Evolutionary conservation across 2,113 vertebrate species (phyloP), one percentile per base, ranked within the genome.

Genomic region (Microcebus lehilahytsara): DNA sequence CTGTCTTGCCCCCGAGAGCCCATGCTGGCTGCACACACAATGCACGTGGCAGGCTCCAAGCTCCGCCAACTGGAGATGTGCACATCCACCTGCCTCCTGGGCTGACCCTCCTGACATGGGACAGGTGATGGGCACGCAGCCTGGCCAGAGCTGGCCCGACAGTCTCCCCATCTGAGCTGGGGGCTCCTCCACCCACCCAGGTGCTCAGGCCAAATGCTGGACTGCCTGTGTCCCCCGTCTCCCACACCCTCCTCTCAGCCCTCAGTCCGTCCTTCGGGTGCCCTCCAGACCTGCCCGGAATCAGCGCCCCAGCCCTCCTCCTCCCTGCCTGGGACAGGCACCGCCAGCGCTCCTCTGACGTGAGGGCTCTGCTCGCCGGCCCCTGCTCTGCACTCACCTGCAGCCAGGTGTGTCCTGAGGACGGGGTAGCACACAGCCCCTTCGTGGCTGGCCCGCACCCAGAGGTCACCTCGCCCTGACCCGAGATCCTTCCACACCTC

Each of bases 11-110:
- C 23, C 19, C 2, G 8, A 10, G 25, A 85, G 56, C 34, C 30
- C 34, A 58, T 19, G 11, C 0, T 3, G 32, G 13, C 13, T 85
- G 9, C 56, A 94, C 75, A 56, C 42, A 30, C 37, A 84, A 5
- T 19, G 9, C 7, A 37, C 10, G 0, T 8, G 0, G 25, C 10
- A 23, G 8, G 11, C 34, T 37, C 32, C 10, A 0, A 34, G 32
- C 58, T 72, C 17, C 20, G 13, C n/a, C n/a, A 12, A 9, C 5
- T 8, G 0, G 60, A 46, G 37, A 46, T 10, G 5, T 1, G 9
- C 16, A 56, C 9, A 34, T 12, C 22, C 66, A 40, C 22, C 27
- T 69, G 51, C 62, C 71, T 72, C 71, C 71, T 42, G 71, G 40
- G 71, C 11, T 7, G 37, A 40, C 37, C 22, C 23, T 42, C 37